phyloP scores from a whole-genome alignment of 2,888 invertebrate species.

The Drosophila silvestris region DNA sequence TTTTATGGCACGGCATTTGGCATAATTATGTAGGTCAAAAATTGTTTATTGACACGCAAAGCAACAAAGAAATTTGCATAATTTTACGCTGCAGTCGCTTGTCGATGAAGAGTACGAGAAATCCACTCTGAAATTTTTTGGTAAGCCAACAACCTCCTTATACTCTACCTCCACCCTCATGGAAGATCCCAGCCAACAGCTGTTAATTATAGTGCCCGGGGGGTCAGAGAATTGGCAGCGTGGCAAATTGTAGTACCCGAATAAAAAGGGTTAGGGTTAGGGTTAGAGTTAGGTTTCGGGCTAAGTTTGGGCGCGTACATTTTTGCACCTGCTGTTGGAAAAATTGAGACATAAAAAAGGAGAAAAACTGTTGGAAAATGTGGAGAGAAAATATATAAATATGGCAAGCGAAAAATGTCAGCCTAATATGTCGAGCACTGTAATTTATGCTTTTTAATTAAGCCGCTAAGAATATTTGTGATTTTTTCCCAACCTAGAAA shows the following conservation, averaged over 20 bases:
- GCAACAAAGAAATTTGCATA: constrained; percentile 77
- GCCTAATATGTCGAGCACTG: constrained; percentile 68
- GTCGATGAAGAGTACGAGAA: constrained; percentile 39
- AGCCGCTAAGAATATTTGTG: constrained; percentile 60
- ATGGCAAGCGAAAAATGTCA: constrained; percentile 53
- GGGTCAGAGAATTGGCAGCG: constrained; percentile 60
- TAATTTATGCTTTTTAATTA: constrained; percentile 76
- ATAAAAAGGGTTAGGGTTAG: constrained; percentile 56
- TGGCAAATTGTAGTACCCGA: constrained; percentile 61
- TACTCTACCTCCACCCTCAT: neutral
- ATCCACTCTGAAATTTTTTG: constrained; percentile 21
- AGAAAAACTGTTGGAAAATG: constrained; percentile 53
- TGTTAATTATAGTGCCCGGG: constrained; percentile 73
- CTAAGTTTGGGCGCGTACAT: constrained; percentile 45
- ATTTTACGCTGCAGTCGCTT: constrained; percentile 75
- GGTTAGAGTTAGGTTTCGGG: constrained; percentile 38
- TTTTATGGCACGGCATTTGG: constrained; percentile 79
- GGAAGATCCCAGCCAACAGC: constrained; percentile 62
- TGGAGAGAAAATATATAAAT: constrained; percentile 22
- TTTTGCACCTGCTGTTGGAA: constrained; percentile 75
- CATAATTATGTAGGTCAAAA: constrained; percentile 85
- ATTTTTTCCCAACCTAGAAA: constrained; percentile 44
- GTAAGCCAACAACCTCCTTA: constrained; percentile 11
- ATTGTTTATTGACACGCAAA: constrained; percentile 84
- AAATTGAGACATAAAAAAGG: constrained; percentile 69